These are phyloP conservation scores for Circaetus gallicus DNA, from an alignment of 2,113 vertebrate species.

Conservation along the genomic window DNA sequence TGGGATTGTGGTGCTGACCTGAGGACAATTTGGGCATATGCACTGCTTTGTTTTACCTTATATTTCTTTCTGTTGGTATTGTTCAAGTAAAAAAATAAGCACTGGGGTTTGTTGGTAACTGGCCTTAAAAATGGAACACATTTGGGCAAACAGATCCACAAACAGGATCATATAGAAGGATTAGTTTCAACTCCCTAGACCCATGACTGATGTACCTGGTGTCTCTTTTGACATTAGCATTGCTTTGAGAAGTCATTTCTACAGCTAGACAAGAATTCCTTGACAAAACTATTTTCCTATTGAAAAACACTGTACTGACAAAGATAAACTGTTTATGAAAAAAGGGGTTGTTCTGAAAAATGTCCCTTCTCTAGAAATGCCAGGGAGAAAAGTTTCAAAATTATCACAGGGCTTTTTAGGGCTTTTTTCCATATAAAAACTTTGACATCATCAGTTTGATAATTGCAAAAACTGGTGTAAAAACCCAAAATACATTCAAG, in stretches of 20 bases:
- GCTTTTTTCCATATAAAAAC: neutral
- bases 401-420: neutral
- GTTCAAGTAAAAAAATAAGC: neutral
- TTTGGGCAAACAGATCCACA: neutral
- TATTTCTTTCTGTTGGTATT: neutral
- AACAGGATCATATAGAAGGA: neutral
- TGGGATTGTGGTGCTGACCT: neutral
- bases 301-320: neutral
- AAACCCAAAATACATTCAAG: neutral
- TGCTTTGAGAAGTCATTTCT: neutral
- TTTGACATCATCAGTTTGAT: neutral
- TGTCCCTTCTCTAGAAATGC: neutral
- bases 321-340: neutral
- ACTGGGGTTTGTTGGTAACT: neutral
- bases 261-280: neutral
- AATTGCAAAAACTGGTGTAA: neutral
- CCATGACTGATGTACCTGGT: neutral
- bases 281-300: neutral
- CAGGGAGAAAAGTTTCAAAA: neutral
- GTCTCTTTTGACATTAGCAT: neutral
- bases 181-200: neutral
- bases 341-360: neutral
- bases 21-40: too few species aligned
- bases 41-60: neutral
- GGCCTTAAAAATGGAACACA: neutral